phyloP scores from a whole-genome alignment of 2,113 vertebrate genomes.

The Pelecanus crispus region DNA sequence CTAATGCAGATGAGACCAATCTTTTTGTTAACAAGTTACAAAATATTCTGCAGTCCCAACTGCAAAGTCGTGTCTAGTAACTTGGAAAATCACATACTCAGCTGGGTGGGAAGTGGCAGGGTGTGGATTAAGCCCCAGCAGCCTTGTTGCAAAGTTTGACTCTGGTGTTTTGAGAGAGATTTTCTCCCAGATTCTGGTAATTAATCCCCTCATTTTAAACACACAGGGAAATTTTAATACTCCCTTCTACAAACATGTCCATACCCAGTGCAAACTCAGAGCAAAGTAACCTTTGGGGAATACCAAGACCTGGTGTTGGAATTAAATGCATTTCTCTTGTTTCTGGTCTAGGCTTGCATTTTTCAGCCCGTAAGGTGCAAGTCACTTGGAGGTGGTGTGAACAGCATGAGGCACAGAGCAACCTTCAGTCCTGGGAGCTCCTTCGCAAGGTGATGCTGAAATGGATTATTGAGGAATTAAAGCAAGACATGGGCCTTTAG shows the following conservation, averaged over 20 bases:
- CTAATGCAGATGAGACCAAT: not conserved
- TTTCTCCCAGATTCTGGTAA: not conserved
- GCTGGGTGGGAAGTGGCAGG: not conserved
- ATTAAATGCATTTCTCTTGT: not conserved
- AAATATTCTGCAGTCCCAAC: not conserved
- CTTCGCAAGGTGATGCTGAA: not conserved
- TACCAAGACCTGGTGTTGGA: not conserved
- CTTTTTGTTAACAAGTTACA: not conserved
- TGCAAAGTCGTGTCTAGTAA: fast-evolving
- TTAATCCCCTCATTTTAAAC: not conserved
- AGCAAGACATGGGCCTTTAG: not conserved
- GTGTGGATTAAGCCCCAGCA: not conserved
- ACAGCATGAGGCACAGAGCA: not conserved
- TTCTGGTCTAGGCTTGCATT: not conserved
- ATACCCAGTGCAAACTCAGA: not conserved
- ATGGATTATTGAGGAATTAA: not conserved
- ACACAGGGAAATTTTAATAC: not conserved
- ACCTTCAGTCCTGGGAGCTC: not conserved
- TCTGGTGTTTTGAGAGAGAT: not conserved
- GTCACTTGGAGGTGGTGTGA: not conserved
- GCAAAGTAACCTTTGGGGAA: not conserved
- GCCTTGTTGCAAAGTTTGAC: not conserved
- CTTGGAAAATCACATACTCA: not conserved
- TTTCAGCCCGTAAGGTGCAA: not conserved
- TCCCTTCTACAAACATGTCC: not conserved